Evolutionary conservation across 2,797 vertebrate genomes (phyloP), one percentile per base, ranked within the genome.

Genomic region (Chaenodraco wilsoni): DNA sequence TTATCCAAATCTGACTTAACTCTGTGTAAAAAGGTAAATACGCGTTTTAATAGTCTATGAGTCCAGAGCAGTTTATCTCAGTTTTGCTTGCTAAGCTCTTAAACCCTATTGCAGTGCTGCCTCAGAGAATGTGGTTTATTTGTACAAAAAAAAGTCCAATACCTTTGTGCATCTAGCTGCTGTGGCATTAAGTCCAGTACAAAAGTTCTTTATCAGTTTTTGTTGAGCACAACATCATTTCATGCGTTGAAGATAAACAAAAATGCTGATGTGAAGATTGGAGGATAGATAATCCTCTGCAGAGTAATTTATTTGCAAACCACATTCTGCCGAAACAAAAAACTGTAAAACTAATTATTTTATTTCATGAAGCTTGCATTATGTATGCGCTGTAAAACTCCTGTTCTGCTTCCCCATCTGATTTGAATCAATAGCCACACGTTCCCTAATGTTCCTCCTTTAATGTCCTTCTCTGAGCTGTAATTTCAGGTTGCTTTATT

Each of bases 401-500:
- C 45, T 55, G 27, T 33, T n/a, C 66, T 59, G 45, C 69, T 65
- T 19, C 51, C 10, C 43, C 21, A 4, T 48, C 50, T 60, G 68
- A 84, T 85, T 78, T 74, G 67, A 87, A 79, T 90, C 74, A 70
- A 81, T 75, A 78, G 72, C 68, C 31, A 44, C 74, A 62, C 21
- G 15, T 72, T 83, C 75, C 55, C 72, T 72, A 76, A 85, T 81
- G 82, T 81, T 85, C 72, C 49, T 64, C 69, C 81, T 37, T 71
- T 88, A 84, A 86, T 89, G 84, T 82, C 84, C 69, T 83, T 70
- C 78, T 68, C 76, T 37, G 69, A 68, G 82, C 67, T 81, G 81
- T 84, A 82, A 86, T 85, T 87, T 87, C 83, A 89, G 84, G 76
- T 86, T 77, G 58, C 70, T 83, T 88, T 81, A 85, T 88, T 82